Percentiles rank a stretch among this genome's conserved stretches.
Evolutionary conservation across 2,113 vertebrate genomes (phyloP).

Genomic region (Sorex fumeus): DNA sequence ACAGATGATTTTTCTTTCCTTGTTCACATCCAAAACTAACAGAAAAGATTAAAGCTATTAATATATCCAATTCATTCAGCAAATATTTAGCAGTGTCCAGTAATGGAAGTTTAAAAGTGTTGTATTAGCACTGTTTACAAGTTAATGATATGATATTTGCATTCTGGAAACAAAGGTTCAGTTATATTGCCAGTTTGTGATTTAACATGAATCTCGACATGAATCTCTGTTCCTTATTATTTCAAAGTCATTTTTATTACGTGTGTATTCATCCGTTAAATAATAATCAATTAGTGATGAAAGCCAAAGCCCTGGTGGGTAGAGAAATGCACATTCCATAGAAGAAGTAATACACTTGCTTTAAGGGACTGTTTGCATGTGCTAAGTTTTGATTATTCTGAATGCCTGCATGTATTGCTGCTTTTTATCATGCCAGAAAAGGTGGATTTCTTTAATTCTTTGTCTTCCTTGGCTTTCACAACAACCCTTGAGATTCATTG

Average conservation of each 20-base stretch:
- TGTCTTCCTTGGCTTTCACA: constrained; percentile 64
- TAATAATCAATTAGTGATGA: constrained; percentile 57
- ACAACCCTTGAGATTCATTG: constrained; percentile 37
- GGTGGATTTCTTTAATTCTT: constrained; percentile 64
- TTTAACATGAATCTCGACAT: constrained; percentile 43
- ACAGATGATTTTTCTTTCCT: constrained; percentile 49
- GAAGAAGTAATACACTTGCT: constrained; percentile 23
- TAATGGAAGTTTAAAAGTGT: constrained; percentile 56
- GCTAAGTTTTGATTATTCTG: constrained; percentile 53
- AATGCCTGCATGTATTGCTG: constrained; percentile 43
- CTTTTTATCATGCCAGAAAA: constrained; percentile 51
- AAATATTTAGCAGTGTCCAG: constrained; percentile 64
- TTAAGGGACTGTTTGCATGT: constrained; percentile 37
- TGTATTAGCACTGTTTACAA: constrained; percentile 52
- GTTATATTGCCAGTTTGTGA: constrained; percentile 38
- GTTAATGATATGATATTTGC: constrained; percentile 51
- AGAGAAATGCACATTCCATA: neutral
- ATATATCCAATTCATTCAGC: constrained; percentile 33
- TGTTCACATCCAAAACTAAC: constrained; percentile 32
- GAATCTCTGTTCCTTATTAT: constrained; percentile 55
- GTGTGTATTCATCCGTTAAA: constrained; percentile 52
- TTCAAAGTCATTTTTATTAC: constrained; percentile 42
- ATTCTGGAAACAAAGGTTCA: constrained; percentile 13
- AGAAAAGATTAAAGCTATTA: constrained; percentile 48
- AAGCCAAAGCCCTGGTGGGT: neutral